Conservation (phyloP, 1,140 invertebrate species). For the Atta texana region DNA sequence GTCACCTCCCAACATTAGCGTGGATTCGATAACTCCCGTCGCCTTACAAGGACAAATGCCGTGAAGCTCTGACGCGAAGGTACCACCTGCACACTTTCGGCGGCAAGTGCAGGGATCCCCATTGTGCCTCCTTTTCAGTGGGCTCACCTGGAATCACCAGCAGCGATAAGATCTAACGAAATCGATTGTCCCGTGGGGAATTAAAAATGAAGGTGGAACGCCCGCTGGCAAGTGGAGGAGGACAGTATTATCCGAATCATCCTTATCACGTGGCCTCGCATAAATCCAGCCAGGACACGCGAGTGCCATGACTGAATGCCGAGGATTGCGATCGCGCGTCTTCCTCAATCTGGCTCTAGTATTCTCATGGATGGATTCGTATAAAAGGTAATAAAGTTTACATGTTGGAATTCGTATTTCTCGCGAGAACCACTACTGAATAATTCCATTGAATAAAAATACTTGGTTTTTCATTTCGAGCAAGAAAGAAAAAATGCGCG, state of each 20-base stretch:
- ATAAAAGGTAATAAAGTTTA: background rate
- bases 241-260: conserved; percentile 73
- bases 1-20: conserved; percentile 44
- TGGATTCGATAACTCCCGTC: conserved; percentile 47
- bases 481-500: background rate
- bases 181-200: conserved; percentile 69
- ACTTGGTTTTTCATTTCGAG: background rate
- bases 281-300: conserved; percentile 69
- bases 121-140: conserved; percentile 69
- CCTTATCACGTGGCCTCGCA: conserved; percentile 72
- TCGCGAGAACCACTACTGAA: background rate
- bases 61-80: conserved; percentile 27
- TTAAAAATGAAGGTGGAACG: conserved; percentile 72
- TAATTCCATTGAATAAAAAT: background rate
- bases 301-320: conserved; percentile 29
- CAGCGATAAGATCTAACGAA: conserved; percentile 75
- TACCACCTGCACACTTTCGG: conserved; percentile 69
- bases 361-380: background rate
- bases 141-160: conserved; percentile 60
- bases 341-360: background rate
- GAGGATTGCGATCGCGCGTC: conserved; percentile 59
- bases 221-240: conserved; percentile 74
- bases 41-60: conserved; percentile 54
- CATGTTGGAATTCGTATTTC: background rate
- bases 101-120: conserved; percentile 51